These are phyloP conservation scores for Drosophila atripex DNA, from an alignment of 2,888 invertebrate genomes.

Conservation along the genomic window DNA sequence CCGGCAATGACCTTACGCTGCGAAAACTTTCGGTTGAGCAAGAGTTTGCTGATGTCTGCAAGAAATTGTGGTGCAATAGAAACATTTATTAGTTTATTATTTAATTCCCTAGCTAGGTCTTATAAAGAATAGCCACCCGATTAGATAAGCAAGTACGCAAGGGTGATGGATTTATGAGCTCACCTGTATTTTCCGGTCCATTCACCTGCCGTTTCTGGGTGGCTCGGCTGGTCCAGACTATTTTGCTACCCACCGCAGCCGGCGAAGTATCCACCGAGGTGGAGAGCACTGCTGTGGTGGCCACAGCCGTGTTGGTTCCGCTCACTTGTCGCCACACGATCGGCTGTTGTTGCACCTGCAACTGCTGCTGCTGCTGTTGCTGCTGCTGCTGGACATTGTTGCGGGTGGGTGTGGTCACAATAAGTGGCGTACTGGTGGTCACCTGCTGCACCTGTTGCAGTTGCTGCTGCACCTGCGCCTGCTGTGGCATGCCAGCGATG, in stretches of 20 bases:
- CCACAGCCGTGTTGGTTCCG: conserved; percentile 70
- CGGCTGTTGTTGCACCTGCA: conserved; percentile 68
- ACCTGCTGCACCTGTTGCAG: conserved; percentile 44
- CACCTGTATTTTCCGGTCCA: conserved; percentile 82
- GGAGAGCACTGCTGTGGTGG: conserved; percentile 71
- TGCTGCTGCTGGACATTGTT: conserved; percentile 73
- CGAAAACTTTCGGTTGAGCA: conserved; percentile 81
- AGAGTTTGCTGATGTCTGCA: conserved; percentile 81
- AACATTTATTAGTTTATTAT: not conserved
- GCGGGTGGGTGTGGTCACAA: conserved; percentile 78
- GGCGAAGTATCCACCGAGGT: conserved; percentile 69
- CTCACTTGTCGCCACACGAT: conserved; percentile 82
- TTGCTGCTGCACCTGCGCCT: conserved; percentile 56
- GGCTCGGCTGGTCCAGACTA: conserved; percentile 80
- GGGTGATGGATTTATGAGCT: conserved; percentile 8
- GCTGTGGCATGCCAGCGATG: conserved; percentile 72
- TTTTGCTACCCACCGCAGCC: conserved; percentile 77
- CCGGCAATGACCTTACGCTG: conserved; percentile 80
- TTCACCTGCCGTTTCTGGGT: conserved; percentile 81
- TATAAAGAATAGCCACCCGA: not conserved
- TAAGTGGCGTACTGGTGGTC: conserved; percentile 64
- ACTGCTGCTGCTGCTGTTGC: conserved; percentile 66
- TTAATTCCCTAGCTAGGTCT: not conserved
- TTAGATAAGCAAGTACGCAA: not conserved
- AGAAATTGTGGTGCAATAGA: conserved; percentile 5